Evolutionary conservation across 2,888 invertebrate genomes (phyloP), one percentile per base, ranked within the genome.

Genomic region (Mellilla xanthometata): DNA sequence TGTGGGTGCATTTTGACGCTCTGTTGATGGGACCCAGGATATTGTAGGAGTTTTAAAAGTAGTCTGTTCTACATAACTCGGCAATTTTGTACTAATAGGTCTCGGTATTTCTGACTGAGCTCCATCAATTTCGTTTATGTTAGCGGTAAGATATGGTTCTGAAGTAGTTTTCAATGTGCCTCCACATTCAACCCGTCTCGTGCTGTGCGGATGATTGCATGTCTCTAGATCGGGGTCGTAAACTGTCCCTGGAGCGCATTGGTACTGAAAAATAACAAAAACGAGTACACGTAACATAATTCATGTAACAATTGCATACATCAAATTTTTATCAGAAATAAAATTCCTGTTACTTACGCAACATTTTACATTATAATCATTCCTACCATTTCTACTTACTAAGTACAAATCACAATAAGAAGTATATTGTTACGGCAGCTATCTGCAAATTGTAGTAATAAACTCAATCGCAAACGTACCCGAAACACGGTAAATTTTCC

Each of bases 241-340:
- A 13, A 95, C 93, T 1, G 95, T 95, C 8, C 94, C 95, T 24
- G 92, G 91, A 10, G 93, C 94, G 68, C 96, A 96, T 73, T 93
- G 91, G 73, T 95, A 95, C 86, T 88, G 85, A 47, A 92, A 85
- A 51, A 12, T n/a, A n/a, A n/a, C n/a, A n/a, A n/a, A n/a, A n/a
- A n/a, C n/a, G n/a, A 35, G 35, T 45, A 49, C 38, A 13, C 8
- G 22, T 49, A 22, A 34, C 22, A 8, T 9, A n/a, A 15, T 19
- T 19, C 3, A 19, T 5, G 15, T 6, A 3, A 1, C 3, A 19
- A 19, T 19, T 19, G 15, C 15, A 19, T 6, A 19, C 3, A 15
- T 5, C 3, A 19, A 3, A 19, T 19, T 1, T 19, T 19, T 6
- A 5, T 5, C 15, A 19, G 1, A 19, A 3, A 19, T 0, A n/a